These are phyloP conservation scores for Panonychus citri DNA, from an alignment of 1,140 invertebrate species.

Conservation along the genomic window DNA sequence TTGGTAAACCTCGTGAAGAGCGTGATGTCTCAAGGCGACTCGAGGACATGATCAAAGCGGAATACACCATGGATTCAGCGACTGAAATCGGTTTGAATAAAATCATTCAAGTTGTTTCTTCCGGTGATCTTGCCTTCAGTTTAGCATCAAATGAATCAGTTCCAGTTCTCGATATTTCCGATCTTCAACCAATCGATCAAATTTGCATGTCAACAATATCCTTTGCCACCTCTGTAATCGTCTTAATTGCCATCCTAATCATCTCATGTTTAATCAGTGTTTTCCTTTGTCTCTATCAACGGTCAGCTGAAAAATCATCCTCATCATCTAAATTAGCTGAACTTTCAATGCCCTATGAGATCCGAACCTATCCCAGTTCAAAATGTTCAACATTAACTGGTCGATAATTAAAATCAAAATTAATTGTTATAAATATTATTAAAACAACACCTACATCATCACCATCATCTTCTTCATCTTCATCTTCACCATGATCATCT, in stretches of 20 bases:
- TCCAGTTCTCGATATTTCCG: constrained; percentile 13
- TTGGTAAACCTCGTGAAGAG: constrained; percentile 7
- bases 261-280: constrained; percentile 58
- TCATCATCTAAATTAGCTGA: background rate
- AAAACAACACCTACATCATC: too few relatives aligned
- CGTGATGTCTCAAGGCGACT: background rate
- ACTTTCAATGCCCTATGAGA: background rate
- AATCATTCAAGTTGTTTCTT: constrained; percentile 44
- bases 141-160: constrained; percentile 14
- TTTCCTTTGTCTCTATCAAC: constrained; percentile 36
- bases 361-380: background rate
- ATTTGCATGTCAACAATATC: constrained; percentile 80
- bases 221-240: constrained; percentile 55
- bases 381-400: background rate
- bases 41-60: background rate
- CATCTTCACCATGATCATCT: too few relatives aligned
- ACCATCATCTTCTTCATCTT: too few relatives aligned
- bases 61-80: constrained; percentile 8
- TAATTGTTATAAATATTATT: too few relatives aligned
- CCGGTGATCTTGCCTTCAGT: constrained; percentile 52
- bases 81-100: constrained; percentile 17
- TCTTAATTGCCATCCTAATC: constrained; percentile 50
- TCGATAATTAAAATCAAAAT: too few relatives aligned
- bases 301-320: background rate
- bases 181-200: constrained; percentile 25